Base-by-base conservation (phyloP, 1,140 invertebrate species). In the Caenorhabditis briggsae region DNA sequence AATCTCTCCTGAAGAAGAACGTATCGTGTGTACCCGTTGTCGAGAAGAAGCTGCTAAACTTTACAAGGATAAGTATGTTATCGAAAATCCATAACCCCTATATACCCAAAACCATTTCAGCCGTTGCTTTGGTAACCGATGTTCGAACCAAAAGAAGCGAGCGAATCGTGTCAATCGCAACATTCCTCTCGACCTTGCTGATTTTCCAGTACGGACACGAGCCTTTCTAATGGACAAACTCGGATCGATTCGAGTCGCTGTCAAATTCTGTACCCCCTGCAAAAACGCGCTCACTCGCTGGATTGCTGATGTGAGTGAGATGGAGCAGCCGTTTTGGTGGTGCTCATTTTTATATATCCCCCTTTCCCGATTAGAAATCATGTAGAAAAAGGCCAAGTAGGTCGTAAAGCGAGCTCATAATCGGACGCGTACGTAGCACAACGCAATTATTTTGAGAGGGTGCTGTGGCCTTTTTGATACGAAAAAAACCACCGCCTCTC, bases 101-200 rank as follows among this genome's bases (percentile, higher is more conserved):
- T 1, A 8, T 18, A n/a, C 18, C 33, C 0, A 25, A n/a, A n/a
- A 9, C n/a, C 43, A 23, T 78, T 78, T 50, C 70, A 78, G 70
- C 23, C 43, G 70, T 6, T 78, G 70, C n/a, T 78, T 78, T 50
- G 70, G 70, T 23, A 48, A 78, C 53, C 70, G 70, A 50, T 78
- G 70, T n/a, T 78, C 70, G 16, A 78, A 78, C 53, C 70, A 78
- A n/a, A 78, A 78, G 70, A 78, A 78, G 23, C 43, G 46, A 78
- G 70, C 70, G 12, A 78, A 78, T 78, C 70, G 70, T 9, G 70
- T 78, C 20, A 78, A 78, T 50, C 43, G 70, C 2, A 78, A 78
- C n/a, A 78, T 78, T 78, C 70, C 70, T 25, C 43, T 23, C 0
- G 70, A 78, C 14, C 41, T 78, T 20, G 70, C 46, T 9, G 70